A percentile compares a stretch with the other conserved stretches of the same genome.
phyloP scores from a whole-genome alignment of 2,113 vertebrate genomes.

The Tetrax tetrax region DNA sequence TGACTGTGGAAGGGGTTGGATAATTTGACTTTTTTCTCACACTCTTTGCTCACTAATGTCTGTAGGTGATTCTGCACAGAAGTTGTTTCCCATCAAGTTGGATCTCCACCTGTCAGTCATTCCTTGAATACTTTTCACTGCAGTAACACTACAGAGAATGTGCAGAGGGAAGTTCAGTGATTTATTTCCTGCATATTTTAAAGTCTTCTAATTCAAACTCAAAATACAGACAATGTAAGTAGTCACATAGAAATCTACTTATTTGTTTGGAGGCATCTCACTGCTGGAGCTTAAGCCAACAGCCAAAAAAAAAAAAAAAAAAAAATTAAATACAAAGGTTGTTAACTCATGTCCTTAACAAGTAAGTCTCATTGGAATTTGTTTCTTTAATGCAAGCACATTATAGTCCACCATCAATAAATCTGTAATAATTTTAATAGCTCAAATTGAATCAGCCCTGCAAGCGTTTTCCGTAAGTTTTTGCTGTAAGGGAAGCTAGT shows the following conservation, averaged over 20 bases:
- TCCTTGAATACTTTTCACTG: background rate
- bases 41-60: background rate
- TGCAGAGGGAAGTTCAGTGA: background rate
- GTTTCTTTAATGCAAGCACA: background rate
- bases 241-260: background rate
- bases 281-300: background rate
- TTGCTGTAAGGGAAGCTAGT: slow-evolving; percentile 31
- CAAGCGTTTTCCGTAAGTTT: background rate
- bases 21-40: background rate
- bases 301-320: background rate
- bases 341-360: background rate
- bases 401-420: background rate
- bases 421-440: slow-evolving; percentile 53
- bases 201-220: background rate
- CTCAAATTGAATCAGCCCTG: slow-evolving; percentile 36
- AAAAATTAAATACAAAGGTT: background rate
- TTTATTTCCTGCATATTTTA: background rate
- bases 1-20: background rate
- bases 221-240: background rate
- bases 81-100: background rate
- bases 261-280: background rate
- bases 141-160: background rate
- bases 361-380: background rate
- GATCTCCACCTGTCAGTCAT: background rate
- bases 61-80: background rate